Conservation (phyloP, 1,140 invertebrate species). For the Magallana ariakensis region DNA sequence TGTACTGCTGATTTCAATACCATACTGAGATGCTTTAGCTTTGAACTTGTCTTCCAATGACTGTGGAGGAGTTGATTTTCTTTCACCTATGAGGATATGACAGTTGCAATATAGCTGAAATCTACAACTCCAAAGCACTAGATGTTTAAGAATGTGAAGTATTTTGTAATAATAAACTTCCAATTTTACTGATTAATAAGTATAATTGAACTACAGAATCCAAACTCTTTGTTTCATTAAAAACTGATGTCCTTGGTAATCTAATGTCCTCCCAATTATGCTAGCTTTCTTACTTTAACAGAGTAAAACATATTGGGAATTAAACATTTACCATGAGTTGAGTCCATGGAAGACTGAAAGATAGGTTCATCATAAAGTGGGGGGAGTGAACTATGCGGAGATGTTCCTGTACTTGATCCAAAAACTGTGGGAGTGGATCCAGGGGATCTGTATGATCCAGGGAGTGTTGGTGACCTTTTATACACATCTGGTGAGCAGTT, state of each 20-base stretch:
- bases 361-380: not conserved
- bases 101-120: too few species aligned
- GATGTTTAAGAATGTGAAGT: too few species aligned
- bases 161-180: too few species aligned
- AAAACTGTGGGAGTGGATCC: not conserved
- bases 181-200: too few species aligned
- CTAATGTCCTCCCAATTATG: too few species aligned
- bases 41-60: conserved; percentile 39
- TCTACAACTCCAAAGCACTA: too few species aligned
- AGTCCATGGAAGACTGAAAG: not conserved
- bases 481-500: conserved; percentile 22
- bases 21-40: conserved; percentile 42
- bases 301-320: too few species aligned
- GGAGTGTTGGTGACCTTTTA: not conserved
- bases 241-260: too few species aligned
- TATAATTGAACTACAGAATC: too few species aligned
- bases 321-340: not conserved
- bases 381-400: not conserved
- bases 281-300: too few species aligned
- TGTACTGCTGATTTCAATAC: conserved; percentile 42
- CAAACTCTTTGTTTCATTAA: too few species aligned
- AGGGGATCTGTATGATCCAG: not conserved
- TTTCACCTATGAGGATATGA: not conserved
- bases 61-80: conserved; percentile 5
- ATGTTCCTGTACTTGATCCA: not conserved